Evolutionary conservation across 2,797 vertebrate species (phyloP), one percentile per base, ranked within the genome.

Genomic region (Rhabdophis nuchalis): DNA sequence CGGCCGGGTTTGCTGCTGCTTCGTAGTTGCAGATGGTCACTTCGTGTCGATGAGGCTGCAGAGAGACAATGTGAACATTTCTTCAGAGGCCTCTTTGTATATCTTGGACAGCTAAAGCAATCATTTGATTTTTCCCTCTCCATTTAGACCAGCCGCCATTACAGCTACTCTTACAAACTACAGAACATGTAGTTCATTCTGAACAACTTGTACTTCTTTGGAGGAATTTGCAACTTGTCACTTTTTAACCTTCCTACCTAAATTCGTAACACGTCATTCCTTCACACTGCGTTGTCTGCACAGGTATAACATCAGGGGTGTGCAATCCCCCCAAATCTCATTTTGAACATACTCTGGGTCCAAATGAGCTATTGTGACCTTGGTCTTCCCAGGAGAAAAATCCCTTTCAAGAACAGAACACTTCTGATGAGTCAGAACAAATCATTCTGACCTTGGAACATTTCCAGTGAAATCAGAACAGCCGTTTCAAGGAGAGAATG

Each of bases 1-100:
- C 99, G 0, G 99, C 98, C 0, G 99, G 99, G 96, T 99, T 99
- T 2, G 99, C 99, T 0, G 99, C 93, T 0, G 98, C 98, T 96
- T 99, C 99, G 1, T 99, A 99, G 97, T 98, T 99, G 96, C 99
- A 99, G 98, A 99, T 99, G 11, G 99, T 99, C 96, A 99, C 99
- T 94, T 99, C 98, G 13, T 99, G 99, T 92, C 99, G 98, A 95
- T 98, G 97, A 95, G 98, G 98, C 99, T 99, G 92, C 25, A 95
- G 23, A 93, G 56, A 77, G 60, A 61, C n/a, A 60, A 88, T 36
- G 85, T 16, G n/a, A 23, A 61, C 14, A 64, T 29, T 61, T 41
- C n/a, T 9, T 87, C 23, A 61, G 32, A 57, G 54, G 27, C 13
- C 13, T 0, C 18, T 14, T 6, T 86, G 27, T 41, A 53, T 46